Evolutionary conservation across 2,888 invertebrate species (phyloP), one percentile per base, ranked within the genome.

Genomic region (Lasiommata megera): DNA sequence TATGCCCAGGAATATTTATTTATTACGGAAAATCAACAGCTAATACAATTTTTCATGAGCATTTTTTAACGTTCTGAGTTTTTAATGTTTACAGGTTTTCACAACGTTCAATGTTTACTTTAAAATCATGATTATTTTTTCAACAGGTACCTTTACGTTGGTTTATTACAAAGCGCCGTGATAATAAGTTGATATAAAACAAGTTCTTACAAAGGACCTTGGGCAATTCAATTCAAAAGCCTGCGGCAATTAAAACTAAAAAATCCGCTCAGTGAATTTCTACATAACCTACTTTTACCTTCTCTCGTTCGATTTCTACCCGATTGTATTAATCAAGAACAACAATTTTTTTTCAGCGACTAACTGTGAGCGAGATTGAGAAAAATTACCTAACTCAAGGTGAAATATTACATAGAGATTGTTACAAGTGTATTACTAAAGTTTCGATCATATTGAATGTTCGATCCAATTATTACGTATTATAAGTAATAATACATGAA

Each of bases 231-330:
- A 67, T 65, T 63, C 59, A 63, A 63, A 65, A 63, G 65, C 56
- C 58, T 61, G 57, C 50, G 56, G 60, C 65, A 58, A 64, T 64
- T 65, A 63, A 65, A 62, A 61, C 63, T 65, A 64, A 62, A n/a
- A 65, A 62, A 61, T 60, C 54, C 54, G 47, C 58, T 47, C 56
- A 51, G 55, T 60, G 29, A 46, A 48, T 23, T n/a, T 23, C 52
- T 47, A 60, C 59, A 43, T 63, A 67, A 36, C 66, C 70, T 60
- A 69, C 67, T 67, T 69, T 66, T 68, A 67, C 67, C 60, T 59
- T 60, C 41, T 48, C 48, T 48, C 18, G 48, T 16, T 48, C 48
- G 36, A 18, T 48, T 48, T 48, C 46, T 46, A 46, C 16, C 14
- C 6, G 16, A 46, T 31, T 46, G 46, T 46, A 16, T 31, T 31